Base-by-base conservation (phyloP, 2,888 invertebrate species). In the Diplazon laetatorius region DNA sequence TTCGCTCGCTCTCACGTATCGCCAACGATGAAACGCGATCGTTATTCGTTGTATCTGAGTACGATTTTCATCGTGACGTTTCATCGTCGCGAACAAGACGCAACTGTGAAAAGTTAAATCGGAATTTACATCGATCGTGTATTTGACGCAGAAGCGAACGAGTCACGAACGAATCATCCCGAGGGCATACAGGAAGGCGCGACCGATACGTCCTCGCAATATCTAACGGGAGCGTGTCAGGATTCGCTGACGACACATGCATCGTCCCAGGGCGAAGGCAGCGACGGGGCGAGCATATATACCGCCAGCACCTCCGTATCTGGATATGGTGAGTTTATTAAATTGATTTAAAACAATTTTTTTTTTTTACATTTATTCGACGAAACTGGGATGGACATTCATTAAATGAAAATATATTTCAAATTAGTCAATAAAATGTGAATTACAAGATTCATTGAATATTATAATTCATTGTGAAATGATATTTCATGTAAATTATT, bases 271-370 rank as follows among this genome's bases (percentile, higher is more conserved):
- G 87, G 87, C 35, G 91, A 90, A 74, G 85, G 89, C 75, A 89
- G 88, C 62, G 91, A 91, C 84, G 90, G 87, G 72, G 84, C 88
- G 63, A 91, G 91, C 77, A 86, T 89, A 81, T 90, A 87, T 55
- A 91, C 91, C 72, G 89, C 90, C 57, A 91, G 90, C 72, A 90
- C 90, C 20, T 90, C 90, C 10, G 84, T 88, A 69, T 91, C 91
- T 70, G 91, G 90, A 66, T 90, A 91, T 85, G 91, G 91, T 90
- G 76, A 87, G 82, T 77, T 75, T 37, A n/a, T n/a, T n/a, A n/a
- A n/a, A n/a, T n/a, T n/a, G n/a, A n/a, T n/a, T n/a, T n/a, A n/a
- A n/a, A n/a, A n/a, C n/a, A n/a, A n/a, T n/a, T n/a, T n/a, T n/a
- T n/a, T n/a, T n/a, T n/a, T n/a, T n/a, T n/a, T n/a, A n/a, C n/a